Evolutionary conservation across 2,888 invertebrate genomes (phyloP).

Genomic region (Kryphioiulus occultus): DNA sequence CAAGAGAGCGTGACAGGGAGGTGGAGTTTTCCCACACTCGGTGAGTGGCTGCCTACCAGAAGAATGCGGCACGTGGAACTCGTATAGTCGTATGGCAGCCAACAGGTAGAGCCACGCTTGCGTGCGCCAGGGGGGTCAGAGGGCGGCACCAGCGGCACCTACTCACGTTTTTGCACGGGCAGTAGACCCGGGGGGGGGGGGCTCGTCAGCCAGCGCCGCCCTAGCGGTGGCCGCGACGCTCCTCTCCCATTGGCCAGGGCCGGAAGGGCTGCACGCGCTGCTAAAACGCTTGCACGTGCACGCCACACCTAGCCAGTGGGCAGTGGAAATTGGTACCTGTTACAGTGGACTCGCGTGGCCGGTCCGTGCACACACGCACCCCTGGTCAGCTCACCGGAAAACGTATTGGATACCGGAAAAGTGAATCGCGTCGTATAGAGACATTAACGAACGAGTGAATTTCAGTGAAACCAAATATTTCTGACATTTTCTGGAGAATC

Average conservation of each 20-base stretch:
- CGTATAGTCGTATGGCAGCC: constrained; percentile 28
- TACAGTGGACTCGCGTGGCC: neutral
- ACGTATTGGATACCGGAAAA: neutral
- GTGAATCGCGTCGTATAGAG: neutral
- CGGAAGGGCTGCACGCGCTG: constrained; percentile 4
- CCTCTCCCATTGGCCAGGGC: neutral
- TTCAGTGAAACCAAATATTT: neutral
- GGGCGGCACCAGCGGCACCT: constrained; percentile 12
- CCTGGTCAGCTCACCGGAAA: neutral
- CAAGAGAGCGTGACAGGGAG: constrained; percentile 44
- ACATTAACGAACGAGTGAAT: no score
- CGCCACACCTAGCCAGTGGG: constrained; percentile 6
- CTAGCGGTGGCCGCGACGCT: neutral
- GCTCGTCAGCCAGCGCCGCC: neutral
- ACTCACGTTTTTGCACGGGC: neutral
- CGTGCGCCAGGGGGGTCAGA: neutral
- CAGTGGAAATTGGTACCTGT: neutral
- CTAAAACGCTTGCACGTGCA: constrained; percentile 28
- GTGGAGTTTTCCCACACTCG: constrained; percentile 49
- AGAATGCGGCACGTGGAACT: constrained; percentile 42
- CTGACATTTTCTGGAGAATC: neutral
- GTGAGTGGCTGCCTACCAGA: constrained; percentile 27
- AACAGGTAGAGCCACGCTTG: constrained; percentile 31
- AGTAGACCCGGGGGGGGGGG: no score
- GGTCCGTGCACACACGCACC: neutral